These are phyloP conservation scores for Heterohyrax brucei DNA, from an alignment of 2,797 vertebrate species.

Conservation along the genomic window DNA sequence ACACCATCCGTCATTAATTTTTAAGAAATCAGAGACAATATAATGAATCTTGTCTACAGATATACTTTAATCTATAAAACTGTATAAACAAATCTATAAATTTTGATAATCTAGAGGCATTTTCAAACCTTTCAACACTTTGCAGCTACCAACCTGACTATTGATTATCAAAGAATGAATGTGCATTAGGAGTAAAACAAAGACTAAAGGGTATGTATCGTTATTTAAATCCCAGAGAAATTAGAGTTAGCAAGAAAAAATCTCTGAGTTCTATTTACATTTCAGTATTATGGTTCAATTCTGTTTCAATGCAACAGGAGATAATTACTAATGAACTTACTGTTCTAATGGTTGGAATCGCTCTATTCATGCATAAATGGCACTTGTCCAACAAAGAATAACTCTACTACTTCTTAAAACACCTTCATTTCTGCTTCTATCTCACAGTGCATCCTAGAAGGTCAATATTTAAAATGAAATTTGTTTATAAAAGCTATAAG, in stretches of 20 bases:
- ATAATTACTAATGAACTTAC: background rate
- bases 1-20: background rate
- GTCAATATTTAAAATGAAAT: background rate
- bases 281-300: background rate
- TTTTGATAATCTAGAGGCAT: background rate
- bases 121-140: background rate
- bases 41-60: background rate
- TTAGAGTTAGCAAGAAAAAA: background rate
- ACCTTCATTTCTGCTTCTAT: background rate
- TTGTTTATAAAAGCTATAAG: background rate
- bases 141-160: background rate
- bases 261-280: background rate
- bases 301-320: background rate
- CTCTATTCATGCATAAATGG: background rate
- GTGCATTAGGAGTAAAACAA: background rate
- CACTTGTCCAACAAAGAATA: background rate
- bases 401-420: background rate
- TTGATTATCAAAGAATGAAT: background rate
- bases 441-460: background rate
- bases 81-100: background rate
- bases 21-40: background rate
- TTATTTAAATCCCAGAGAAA: background rate
- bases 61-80: background rate
- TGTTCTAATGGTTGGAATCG: background rate
- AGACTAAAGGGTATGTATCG: background rate